Evolutionary conservation across 2,113 vertebrate genomes (phyloP), one percentile per base, ranked within the genome.

Genomic region (Brienomyrus brachyistius): DNA sequence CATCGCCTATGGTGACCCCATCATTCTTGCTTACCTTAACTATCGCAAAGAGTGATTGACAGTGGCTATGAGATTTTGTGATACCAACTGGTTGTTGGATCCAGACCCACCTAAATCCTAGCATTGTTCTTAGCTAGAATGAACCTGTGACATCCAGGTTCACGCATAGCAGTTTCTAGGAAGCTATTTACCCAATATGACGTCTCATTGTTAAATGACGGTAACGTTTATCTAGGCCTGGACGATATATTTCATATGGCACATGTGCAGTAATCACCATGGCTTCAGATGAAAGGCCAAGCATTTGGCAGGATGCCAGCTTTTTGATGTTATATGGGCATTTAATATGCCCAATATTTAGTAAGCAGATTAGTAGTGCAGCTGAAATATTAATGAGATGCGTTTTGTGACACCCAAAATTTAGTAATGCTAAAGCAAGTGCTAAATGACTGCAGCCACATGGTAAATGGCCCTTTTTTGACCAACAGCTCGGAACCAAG

Each of bases 401-500:
- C 2, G 40, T 40, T 40, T 40, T 40, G 40, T 40, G 40, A 40
- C 40, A 40, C 40, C 35, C 40, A 40, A 40, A 40, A 40, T 40
- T 40, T 40, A 40, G 40, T 40, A 40, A n/a, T n/a, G n/a, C n/a
- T n/a, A n/a, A n/a, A n/a, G n/a, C 17, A 40, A 35, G 27, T 5
- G 3, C 5, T 35, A 6, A 7, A 52, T 87, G n/a, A 87, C 9
- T 7, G 27, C 85, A 48, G 83, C 85, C 51, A 70, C 10, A 4
- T 15, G 48, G 48, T 86, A n/a, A 87, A 52, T 27, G 50, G 31
- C 11, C 17, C 17, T 66, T 35, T 66, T 17, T 66, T 15, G 31
- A 11, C 50, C 87, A 89, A 0, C 92, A 99, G 98, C 98, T 74
- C 97, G 98, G 13, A 98, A 98, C 93, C 98, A 99, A 94, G 95